Evolutionary conservation across 2,797 vertebrate genomes (phyloP), one percentile per base, ranked within the genome.

Genomic region (Kryptolebias ocellatus): DNA sequence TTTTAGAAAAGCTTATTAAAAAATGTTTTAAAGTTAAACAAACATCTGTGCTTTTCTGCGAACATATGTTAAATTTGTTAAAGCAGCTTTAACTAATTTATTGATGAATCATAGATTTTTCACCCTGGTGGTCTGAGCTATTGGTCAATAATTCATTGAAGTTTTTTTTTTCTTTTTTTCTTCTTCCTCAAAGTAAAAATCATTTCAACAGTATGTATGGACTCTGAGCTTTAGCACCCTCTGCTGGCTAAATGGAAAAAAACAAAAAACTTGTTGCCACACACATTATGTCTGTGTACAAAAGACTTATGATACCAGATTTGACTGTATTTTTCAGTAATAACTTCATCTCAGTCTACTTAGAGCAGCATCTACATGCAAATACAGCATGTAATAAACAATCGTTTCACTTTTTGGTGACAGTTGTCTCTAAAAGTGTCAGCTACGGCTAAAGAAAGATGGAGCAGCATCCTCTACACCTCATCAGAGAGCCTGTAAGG

Each of bases 221-320:
- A 61, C 16, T 9, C 4, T 0, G 16, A 67, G 28, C 27, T 53
- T 59, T 71, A 60, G 59, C 74, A 50, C 64, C 68, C 50, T 71
- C 68, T 76, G 59, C 59, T 76, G 74, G 49, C 31, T 50, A 0
- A 53, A 54, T 15, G 20, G 11, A 10, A 10, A 39, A 3, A 39
- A 11, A 10, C 7, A 11, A 11, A 11, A 10, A 39, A 24, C 20
- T 24, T 24, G 1, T 24, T 24, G 20, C 20, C 20, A 24, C 20
- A 24, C 20, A 64, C 31, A 64, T 20, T 28, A 34, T 44, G 15
- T 24, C 20, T 24, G 20, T 24, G 20, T 24, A 24, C 20, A 24
- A 24, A 24, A 24, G 20, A 24, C 20, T 24, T 24, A 24, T 24
- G 20, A 34, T 34, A 7, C 9, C 34, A 34, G 34, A 34, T 34